phyloP scores from a whole-genome alignment of 2,888 invertebrate species.

The Camponotus fellah region DNA sequence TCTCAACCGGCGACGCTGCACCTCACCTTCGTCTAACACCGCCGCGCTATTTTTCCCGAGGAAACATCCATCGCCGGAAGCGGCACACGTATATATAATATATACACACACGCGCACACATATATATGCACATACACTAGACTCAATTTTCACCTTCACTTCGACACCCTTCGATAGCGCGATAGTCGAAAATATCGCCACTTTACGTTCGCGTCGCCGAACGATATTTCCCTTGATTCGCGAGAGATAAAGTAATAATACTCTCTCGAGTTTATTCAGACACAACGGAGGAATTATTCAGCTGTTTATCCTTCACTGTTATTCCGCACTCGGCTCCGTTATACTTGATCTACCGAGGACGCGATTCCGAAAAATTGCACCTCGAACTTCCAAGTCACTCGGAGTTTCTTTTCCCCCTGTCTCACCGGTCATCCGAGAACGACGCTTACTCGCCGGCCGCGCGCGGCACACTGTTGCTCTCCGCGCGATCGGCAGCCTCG shows the following conservation, averaged over 20 bases:
- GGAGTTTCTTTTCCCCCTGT: not conserved
- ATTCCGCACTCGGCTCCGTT: not conserved
- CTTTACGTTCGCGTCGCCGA: not conserved
- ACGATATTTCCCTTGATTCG: not conserved
- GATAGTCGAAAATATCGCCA: slow-evolving; percentile 7
- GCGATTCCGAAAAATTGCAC: not conserved
- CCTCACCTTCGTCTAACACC: not conserved
- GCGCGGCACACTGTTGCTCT: slow-evolving; percentile 85
- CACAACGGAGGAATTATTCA: not conserved
- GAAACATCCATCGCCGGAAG: not conserved
- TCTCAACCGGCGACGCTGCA: not conserved
- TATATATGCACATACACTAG: not conserved
- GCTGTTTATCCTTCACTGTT: slow-evolving; percentile 5
- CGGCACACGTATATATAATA: not conserved
- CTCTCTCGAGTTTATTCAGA: not conserved
- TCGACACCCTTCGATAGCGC: not conserved
- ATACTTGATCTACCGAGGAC: not conserved
- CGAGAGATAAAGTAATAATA: not conserved
- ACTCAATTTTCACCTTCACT: slow-evolving; percentile 29
- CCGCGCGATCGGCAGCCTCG: slow-evolving; percentile 74
- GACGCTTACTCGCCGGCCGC: slow-evolving; percentile 77
- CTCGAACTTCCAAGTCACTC: slow-evolving; percentile 33
- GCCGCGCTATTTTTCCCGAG: slow-evolving; percentile 11
- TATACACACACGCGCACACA: not conserved
- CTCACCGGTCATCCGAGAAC: slow-evolving; percentile 18